Percentiles rank a stretch among this genome's conserved stretches.
These are phyloP conservation scores for Neopipo cinnamomea DNA, from an alignment of 2,113 vertebrate genomes.

Conservation along the genomic window DNA sequence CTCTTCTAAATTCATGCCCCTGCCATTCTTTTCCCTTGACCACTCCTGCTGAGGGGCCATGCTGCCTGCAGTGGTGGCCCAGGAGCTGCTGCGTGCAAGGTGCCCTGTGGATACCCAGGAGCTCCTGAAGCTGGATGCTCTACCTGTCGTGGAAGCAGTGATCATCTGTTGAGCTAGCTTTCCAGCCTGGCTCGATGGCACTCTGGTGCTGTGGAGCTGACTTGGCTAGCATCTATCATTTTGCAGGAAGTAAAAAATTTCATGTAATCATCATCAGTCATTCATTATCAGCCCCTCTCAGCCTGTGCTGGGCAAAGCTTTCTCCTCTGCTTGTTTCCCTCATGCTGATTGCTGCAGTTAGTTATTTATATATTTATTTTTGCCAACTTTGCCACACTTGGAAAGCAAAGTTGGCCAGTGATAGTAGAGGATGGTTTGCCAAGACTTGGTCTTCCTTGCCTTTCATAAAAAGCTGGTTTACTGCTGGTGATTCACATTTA, in stretches of 20 bases:
- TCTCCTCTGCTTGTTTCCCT: conserved; percentile 1
- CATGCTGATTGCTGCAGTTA: background rate
- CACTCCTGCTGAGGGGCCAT: fast-evolving
- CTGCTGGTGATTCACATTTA: background rate
- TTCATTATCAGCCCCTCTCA: conserved; percentile 56
- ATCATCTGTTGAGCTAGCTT: background rate
- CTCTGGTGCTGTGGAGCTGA: background rate
- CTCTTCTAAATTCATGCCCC: background rate
- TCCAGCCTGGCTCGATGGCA: background rate
- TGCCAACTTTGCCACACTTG: conserved; percentile 40
- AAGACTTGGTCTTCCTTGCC: background rate
- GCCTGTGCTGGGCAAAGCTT: conserved; percentile 44
- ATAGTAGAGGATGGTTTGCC: background rate
- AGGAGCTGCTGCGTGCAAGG: background rate
- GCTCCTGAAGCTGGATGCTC: background rate
- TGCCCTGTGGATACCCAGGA: background rate
- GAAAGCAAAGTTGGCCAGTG: background rate
- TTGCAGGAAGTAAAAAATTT: conserved; percentile 31
- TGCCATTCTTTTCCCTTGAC: background rate
- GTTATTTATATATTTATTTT: conserved; percentile 54
- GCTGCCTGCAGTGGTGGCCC: fast-evolving
- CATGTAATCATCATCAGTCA: conserved; percentile 45
- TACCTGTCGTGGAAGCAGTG: background rate
- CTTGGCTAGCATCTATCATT: conserved; percentile 6
- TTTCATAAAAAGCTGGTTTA: background rate